These are phyloP conservation scores for Propithecus deckenii DNA, from an alignment of 2,797 vertebrate species.

Conservation along the genomic window DNA sequence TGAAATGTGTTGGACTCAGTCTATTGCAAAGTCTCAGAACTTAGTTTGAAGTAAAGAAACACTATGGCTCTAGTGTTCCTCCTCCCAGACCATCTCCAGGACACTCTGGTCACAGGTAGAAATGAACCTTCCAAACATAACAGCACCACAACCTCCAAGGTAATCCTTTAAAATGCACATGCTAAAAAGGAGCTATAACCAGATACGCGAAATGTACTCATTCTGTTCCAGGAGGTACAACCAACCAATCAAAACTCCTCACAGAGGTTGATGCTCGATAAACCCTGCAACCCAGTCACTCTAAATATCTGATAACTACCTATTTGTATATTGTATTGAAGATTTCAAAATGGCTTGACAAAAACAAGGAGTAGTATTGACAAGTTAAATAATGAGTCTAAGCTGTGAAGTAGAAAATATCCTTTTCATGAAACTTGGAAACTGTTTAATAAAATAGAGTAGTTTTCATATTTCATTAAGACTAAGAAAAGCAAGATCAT, in stretches of 20 bases:
- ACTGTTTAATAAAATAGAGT: neutral
- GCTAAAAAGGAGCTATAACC: neutral
- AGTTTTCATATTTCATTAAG: neutral
- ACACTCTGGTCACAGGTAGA: neutral
- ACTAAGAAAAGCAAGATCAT: neutral
- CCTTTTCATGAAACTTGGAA: neutral
- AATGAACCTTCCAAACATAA: neutral
- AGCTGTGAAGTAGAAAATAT: neutral
- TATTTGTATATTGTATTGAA: neutral
- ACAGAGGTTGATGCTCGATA: neutral
- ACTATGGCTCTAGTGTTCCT: neutral
- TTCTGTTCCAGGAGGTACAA: neutral
- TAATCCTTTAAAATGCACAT: neutral
- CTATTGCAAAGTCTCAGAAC: conserved; percentile 46
- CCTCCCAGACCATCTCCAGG: too few species aligned
- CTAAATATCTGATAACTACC: neutral
- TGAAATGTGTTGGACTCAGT: neutral
- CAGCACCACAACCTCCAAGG: neutral
- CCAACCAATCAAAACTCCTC: neutral
- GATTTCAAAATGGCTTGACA: neutral
- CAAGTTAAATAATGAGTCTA: neutral
- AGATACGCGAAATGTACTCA: neutral
- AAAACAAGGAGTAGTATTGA: neutral
- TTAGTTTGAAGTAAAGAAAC: neutral
- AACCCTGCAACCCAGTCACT: too few species aligned